phyloP scores from a whole-genome alignment of 2,113 vertebrate genomes.

The Varanus salvator region DNA sequence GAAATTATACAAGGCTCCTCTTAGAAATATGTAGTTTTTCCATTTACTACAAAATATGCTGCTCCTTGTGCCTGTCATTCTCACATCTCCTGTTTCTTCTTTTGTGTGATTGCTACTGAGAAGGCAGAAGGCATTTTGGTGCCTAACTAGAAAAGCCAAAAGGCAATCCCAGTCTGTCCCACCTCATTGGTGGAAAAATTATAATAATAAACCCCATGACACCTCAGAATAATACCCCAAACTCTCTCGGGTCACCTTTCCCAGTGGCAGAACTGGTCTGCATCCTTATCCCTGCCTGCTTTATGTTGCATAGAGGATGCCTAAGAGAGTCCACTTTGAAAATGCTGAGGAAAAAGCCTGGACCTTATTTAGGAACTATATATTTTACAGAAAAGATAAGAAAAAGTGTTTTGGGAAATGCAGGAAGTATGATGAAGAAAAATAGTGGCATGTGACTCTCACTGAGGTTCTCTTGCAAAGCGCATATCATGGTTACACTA shows the following conservation, averaged over 20 bases:
- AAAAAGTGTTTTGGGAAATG: background rate
- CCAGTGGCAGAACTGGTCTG: background rate
- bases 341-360: background rate
- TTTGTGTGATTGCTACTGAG: slow-evolving; percentile 25
- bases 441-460: background rate
- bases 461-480: background rate
- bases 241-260: background rate
- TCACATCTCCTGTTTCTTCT: slow-evolving; percentile 18
- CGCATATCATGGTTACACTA: background rate
- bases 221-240: background rate
- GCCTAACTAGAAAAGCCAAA: background rate
- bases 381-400: background rate
- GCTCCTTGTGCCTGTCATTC: background rate
- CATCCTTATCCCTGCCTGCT: background rate
- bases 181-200: background rate
- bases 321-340: background rate
- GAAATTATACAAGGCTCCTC: slow-evolving; percentile 2
- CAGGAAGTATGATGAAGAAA: slow-evolving; percentile 8
- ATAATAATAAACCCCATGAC: background rate
- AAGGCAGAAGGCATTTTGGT: background rate
- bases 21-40: background rate
- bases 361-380: background rate
- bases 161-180: background rate
- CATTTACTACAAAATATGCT: background rate
- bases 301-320: background rate